phyloP scores from a whole-genome alignment of 2,888 invertebrate genomes.

The Caenorhabditis imperialis region DNA sequence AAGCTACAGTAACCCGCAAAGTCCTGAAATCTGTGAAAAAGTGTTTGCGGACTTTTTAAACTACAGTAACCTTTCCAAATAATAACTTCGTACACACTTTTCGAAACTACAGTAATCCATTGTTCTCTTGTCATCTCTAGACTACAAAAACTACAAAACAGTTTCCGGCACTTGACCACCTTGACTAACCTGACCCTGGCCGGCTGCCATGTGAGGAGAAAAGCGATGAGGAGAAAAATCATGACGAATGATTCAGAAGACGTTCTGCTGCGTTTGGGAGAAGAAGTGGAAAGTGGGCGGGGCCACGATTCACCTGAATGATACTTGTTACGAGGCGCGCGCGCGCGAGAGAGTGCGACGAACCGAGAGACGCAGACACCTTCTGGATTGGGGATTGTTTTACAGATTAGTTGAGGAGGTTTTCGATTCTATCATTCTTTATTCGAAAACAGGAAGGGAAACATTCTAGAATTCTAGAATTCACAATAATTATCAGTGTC shows the following conservation, averaged over 20 bases:
- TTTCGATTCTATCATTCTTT: too few relatives aligned
- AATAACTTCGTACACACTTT: too few relatives aligned
- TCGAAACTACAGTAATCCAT: too few relatives aligned
- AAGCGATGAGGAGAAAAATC: slow-evolving; percentile 40
- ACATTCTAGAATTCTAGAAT: neutral
- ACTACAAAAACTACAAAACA: slow-evolving; percentile 8
- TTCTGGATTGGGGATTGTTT: too few relatives aligned
- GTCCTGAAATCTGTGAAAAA: too few relatives aligned
- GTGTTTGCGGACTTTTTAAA: too few relatives aligned
- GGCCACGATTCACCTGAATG: slow-evolving; percentile 25
- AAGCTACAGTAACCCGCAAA: too few relatives aligned
- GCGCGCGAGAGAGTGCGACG: slow-evolving; percentile 4
- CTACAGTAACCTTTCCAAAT: too few relatives aligned
- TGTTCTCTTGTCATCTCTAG: neutral
- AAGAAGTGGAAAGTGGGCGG: slow-evolving; percentile 32
- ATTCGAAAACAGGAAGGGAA: too few relatives aligned
- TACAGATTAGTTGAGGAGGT: too few relatives aligned
- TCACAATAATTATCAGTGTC: slow-evolving; percentile 46
- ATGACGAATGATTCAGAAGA: slow-evolving; percentile 2
- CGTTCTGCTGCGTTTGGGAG: neutral
- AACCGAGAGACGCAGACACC: slow-evolving; percentile 6
- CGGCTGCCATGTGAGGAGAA: slow-evolving; percentile 31
- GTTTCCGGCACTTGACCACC: too few relatives aligned
- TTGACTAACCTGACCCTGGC: slow-evolving; percentile 43
- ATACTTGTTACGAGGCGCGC: slow-evolving; percentile 50